Evolutionary conservation across 2,888 invertebrate species (phyloP), one percentile per base, ranked within the genome.

Genomic region (Acanthosepion pharaonis): DNA sequence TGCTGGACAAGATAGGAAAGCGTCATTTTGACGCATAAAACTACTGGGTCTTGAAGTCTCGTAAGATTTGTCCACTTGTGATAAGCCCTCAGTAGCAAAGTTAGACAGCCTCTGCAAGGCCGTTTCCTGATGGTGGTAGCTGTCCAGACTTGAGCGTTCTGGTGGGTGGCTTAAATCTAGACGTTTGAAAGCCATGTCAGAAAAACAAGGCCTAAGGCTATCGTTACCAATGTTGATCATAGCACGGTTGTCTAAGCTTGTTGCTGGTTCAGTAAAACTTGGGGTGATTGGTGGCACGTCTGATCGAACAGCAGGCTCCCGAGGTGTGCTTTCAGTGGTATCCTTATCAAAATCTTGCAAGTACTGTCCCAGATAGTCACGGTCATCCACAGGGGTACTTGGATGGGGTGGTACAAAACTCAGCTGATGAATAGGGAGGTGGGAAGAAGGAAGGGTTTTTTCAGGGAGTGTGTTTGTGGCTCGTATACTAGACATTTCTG

Each of bases 321-420:
- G 93, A 93, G 93, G 28, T 2, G 48, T 48, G 9, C 15, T 93
- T 51, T 93, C 93, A 49, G 93, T 93, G 48, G 94, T 94, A 23
- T 94, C 94, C 33, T 94, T 94, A 28, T 91, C 94, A 91, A 94
- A 91, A 93, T 96, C 96, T 95, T 96, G 96, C 94, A 97, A 96
- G 95, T 97, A 97, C 95, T 96, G 96, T 48, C 97, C 97, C 91
- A 97, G 96, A 95, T 96, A 96, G 94, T 97, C 97, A 94, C 96
- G 96, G 95, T 96, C 96, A 51, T 96, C 96, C 59, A 96, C 96
- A 64, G 96, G 96, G 95, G 96, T 96, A 91, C 95, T 95, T 48
- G 94, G 92, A 51, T 94, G 78, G 49, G 93, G 94, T 33, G 93
- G 92, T 42, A 59, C 78, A 55, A 53, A 93, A 49, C 91, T 64